Percentiles rank a stretch among this genome's conserved stretches.
These are phyloP conservation scores for Cyprinodon diabolis DNA, from an alignment of 2,797 vertebrate species.

Conservation along the genomic window DNA sequence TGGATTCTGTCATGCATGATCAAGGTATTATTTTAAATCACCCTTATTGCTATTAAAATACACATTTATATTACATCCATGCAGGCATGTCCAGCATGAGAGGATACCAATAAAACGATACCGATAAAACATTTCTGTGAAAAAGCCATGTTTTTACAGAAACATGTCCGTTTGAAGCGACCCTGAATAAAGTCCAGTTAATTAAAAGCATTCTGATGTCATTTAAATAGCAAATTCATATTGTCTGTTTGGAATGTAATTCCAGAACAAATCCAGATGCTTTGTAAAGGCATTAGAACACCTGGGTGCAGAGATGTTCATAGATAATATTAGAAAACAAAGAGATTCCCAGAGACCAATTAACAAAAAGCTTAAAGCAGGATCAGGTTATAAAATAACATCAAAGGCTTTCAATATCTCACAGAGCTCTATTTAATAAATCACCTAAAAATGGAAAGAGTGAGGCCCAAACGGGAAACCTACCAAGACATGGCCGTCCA, in stretches of 20 bases:
- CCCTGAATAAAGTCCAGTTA: no score
- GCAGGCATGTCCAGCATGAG: neutral
- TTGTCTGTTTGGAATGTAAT: no score
- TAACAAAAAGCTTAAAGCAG: neutral
- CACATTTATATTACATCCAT: neutral
- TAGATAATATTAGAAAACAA: neutral
- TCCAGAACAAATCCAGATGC: no score
- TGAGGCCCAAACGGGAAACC: neutral
- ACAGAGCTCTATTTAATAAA: neutral
- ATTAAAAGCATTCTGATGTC: no score
- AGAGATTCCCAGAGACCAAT: neutral
- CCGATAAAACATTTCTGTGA: no score
- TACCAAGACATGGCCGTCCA: neutral
- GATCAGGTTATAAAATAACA: neutral
- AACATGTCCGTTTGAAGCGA: no score
- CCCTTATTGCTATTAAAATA: neutral
- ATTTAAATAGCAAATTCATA: no score
- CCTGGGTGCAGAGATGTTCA: neutral
- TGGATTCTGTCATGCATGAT: constrained; percentile 1
- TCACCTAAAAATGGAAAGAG: neutral
- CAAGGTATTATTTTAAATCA: neutral
- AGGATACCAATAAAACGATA: no score
- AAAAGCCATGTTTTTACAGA: no score
- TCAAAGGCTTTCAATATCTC: neutral
- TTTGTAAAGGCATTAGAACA: neutral